A percentile compares a stretch with the other conserved stretches of the same genome.
These are phyloP conservation scores for Babyrousa celebensis DNA, from an alignment of 2,797 vertebrate species.

Conservation along the genomic window DNA sequence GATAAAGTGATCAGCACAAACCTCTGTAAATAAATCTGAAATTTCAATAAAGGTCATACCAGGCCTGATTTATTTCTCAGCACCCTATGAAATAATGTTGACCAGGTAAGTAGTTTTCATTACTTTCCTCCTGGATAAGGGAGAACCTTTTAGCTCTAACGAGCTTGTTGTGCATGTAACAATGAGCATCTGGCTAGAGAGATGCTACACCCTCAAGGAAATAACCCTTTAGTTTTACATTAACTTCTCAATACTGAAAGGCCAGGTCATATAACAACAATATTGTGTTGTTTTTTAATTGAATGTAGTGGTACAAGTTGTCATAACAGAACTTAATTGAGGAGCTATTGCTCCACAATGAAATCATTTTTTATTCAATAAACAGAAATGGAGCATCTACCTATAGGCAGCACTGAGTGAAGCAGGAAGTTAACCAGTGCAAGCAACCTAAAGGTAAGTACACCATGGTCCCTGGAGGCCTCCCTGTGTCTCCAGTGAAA, in stretches of 20 bases:
- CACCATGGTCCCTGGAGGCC: accelerated
- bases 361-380: constrained; percentile 66
- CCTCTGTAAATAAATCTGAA: constrained; percentile 93
- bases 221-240: constrained; percentile 79
- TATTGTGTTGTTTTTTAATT: constrained; percentile 58
- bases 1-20: constrained; percentile 92
- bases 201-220: constrained; percentile 80
- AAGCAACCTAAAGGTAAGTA: neutral
- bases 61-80: constrained; percentile 91
- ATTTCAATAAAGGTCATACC: constrained; percentile 92
- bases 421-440: neutral
- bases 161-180: constrained; percentile 77
- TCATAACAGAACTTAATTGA: constrained; percentile 71
- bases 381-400: constrained; percentile 1
- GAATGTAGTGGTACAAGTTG: constrained; percentile 67
- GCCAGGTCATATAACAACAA: constrained; percentile 66
- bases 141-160: constrained; percentile 71
- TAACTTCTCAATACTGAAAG: constrained; percentile 73
- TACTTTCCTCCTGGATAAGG: constrained; percentile 78
- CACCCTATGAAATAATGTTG: constrained; percentile 91
- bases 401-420: neutral
- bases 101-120: constrained; percentile 91
- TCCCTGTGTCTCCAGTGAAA: neutral
- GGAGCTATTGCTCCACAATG: constrained; percentile 29
- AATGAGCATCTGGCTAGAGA: constrained; percentile 80